phyloP scores from a whole-genome alignment of 2,888 invertebrate species.

The Drosophila seclusa region DNA sequence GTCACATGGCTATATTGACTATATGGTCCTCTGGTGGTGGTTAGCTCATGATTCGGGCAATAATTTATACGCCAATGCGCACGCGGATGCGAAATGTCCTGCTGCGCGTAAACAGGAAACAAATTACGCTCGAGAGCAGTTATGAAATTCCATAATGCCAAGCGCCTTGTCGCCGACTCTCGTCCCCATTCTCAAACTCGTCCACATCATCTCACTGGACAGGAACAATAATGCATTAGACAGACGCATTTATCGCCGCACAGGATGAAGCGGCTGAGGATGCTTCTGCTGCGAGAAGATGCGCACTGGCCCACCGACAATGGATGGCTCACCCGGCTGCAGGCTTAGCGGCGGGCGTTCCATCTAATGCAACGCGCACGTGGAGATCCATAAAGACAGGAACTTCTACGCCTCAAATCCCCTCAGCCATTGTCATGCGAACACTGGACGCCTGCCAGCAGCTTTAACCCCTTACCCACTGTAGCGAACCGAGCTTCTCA shows the following conservation, averaged over 20 bases:
- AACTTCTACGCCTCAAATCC: slow-evolving; percentile 59
- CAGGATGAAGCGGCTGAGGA: slow-evolving; percentile 50
- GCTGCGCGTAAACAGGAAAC: slow-evolving; percentile 83
- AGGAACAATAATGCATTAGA: slow-evolving; percentile 76
- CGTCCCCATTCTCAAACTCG: not conserved
- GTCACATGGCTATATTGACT: slow-evolving; percentile 47
- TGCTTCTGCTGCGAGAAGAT: slow-evolving; percentile 25
- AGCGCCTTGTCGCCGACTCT: slow-evolving; percentile 27
- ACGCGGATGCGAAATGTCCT: slow-evolving; percentile 74
- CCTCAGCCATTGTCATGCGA: slow-evolving; percentile 64
- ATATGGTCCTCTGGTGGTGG: slow-evolving; percentile 42
- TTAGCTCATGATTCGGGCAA: slow-evolving; percentile 68
- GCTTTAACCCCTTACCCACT: slow-evolving; percentile 38
- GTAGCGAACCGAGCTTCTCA: slow-evolving; percentile 20
- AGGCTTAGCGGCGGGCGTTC: slow-evolving; percentile 60
- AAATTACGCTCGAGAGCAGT: slow-evolving; percentile 82
- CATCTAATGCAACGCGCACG: slow-evolving; percentile 52
- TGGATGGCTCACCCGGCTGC: slow-evolving; percentile 36
- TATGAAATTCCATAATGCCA: slow-evolving; percentile 76
- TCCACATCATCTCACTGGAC: slow-evolving; percentile 64
- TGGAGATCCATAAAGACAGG: slow-evolving; percentile 41
- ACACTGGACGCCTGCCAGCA: slow-evolving; percentile 64
- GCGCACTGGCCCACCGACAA: slow-evolving; percentile 49
- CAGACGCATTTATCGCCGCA: slow-evolving; percentile 55
- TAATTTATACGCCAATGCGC: slow-evolving; percentile 80